phyloP scores from a whole-genome alignment of 2,797 vertebrate genomes.

The Alcedo quadribrachys region DNA sequence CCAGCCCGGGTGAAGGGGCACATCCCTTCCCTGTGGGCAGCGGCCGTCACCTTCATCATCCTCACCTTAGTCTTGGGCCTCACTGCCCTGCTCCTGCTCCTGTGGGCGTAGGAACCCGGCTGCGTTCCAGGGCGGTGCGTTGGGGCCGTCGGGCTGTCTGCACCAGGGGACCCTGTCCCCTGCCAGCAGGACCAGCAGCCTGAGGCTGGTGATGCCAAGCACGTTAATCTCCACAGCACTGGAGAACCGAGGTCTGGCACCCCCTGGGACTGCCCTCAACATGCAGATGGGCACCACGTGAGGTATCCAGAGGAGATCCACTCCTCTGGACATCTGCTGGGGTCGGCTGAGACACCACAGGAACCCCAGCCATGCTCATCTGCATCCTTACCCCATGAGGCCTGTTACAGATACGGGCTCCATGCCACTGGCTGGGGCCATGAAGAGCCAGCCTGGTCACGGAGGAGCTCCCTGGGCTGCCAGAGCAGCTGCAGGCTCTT shows the following conservation, averaged over 20 bases:
- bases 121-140: fast-evolving
- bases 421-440: fast-evolving
- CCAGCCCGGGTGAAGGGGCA: slow-evolving; percentile 60
- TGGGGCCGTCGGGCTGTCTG: not conserved
- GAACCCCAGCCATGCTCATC: not conserved
- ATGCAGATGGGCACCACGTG: not conserved
- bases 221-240: not conserved
- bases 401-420: not conserved
- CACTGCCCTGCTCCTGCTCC: slow-evolving; percentile 19
- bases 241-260: not conserved
- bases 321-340: not conserved
- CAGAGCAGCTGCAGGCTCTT: not conserved
- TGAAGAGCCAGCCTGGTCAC: not conserved
- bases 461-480: not conserved
- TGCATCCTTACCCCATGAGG: not conserved
- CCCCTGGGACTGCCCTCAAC: not conserved
- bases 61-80: slow-evolving; percentile 66
- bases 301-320: not conserved
- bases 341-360: not conserved
- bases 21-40: slow-evolving; percentile 65
- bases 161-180: not conserved
- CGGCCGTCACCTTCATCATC: slow-evolving; percentile 68
- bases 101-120: not conserved
- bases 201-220: not conserved
- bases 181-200: not conserved